These are phyloP conservation scores for Silurus lanzhouensis DNA, from an alignment of 2,797 vertebrate species.

Conservation along the genomic window DNA sequence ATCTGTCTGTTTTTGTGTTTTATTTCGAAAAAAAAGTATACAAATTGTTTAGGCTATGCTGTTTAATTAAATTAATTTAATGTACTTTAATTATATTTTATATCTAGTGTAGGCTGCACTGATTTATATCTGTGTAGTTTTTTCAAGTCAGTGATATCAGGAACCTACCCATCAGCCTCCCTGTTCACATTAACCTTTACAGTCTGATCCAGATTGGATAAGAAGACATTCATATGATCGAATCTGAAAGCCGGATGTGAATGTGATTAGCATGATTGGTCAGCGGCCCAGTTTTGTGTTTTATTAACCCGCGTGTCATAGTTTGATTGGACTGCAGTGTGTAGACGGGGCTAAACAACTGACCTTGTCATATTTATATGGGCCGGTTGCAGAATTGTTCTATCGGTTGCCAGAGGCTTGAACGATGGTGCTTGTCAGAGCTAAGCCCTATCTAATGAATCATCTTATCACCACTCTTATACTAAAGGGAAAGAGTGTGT, in stretches of 20 bases:
- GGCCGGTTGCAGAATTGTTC: constrained; percentile 93
- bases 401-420: constrained; percentile 96
- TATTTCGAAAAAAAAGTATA: not conserved
- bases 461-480: constrained; percentile 95
- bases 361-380: constrained; percentile 97
- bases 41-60: not conserved
- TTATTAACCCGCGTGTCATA: constrained; percentile 23
- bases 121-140: not conserved
- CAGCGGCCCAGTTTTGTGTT: constrained; percentile 13
- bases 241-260: not conserved
- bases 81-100: not conserved
- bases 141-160: not conserved
- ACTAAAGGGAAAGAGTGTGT: constrained; percentile 91
- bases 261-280: constrained; percentile 30
- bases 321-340: constrained; percentile 52
- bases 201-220: not conserved
- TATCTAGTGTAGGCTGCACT: not conserved
- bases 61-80: not conserved
- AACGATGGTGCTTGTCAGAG: constrained; percentile 99
- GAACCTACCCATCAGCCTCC: not conserved
- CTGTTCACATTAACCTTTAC: constrained; percentile 8
- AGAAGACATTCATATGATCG: no score
- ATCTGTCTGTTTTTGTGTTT: no score
- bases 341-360: constrained; percentile 81
- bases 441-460: constrained; percentile 95